A percentile compares a stretch with the other conserved stretches of the same genome.
phyloP scores from a whole-genome alignment of 92 coral and sea anemone species.

The Desmophyllum pertusum region DNA sequence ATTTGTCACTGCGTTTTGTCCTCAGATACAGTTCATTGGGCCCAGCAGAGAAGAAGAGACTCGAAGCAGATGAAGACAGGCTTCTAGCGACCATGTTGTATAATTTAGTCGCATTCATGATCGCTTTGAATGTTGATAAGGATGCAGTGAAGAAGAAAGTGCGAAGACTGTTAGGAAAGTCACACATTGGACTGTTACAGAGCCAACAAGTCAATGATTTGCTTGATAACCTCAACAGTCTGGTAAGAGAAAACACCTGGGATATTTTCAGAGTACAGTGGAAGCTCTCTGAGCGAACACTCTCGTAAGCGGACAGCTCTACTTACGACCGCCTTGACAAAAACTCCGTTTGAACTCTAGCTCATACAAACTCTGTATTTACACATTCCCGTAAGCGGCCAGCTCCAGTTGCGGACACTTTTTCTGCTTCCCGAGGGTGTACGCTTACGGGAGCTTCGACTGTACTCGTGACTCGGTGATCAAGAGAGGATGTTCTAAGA shows the following conservation, averaged over 20 bases:
- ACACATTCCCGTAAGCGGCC: no score
- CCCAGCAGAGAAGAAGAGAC: conserved; percentile 86
- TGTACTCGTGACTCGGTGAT: no score
- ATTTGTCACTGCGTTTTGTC: not conserved
- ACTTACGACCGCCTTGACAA: no score
- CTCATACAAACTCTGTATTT: no score
- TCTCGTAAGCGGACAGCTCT: no score
- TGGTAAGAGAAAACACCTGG: conserved; percentile 67
- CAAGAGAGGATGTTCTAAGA: no score
- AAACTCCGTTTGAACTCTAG: no score
- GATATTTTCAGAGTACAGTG: no score
- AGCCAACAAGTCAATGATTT: conserved; percentile 92
- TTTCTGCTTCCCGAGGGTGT: no score
- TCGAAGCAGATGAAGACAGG: conserved; percentile 95
- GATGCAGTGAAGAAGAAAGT: conserved; percentile 76
- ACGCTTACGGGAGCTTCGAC: no score
- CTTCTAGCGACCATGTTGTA: conserved; percentile 86
- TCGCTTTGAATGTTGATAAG: conserved; percentile 77
- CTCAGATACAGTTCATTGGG: conserved; percentile 92
- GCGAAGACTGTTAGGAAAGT: conserved; percentile 93
- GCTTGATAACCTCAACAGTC: conserved; percentile 73
- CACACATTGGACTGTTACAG: conserved; percentile 90
- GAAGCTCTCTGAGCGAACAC: no score
- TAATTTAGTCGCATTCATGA: conserved; percentile 91
- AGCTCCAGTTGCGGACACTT: no score